These are phyloP conservation scores for Sphaerophoria rueppellii DNA, from an alignment of 2,888 invertebrate species.

Conservation along the genomic window DNA sequence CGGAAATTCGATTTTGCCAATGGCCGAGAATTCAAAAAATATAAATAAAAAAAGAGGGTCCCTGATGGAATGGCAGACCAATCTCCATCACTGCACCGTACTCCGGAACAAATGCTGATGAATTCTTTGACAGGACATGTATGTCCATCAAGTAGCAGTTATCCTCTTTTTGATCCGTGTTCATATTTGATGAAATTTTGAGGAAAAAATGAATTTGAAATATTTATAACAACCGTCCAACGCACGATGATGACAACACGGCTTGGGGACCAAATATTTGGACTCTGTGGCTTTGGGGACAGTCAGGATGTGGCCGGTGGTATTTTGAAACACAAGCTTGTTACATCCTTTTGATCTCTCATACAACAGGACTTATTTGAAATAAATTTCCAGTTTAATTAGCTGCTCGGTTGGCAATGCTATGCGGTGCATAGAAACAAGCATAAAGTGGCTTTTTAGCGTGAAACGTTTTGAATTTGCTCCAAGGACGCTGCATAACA, in stretches of 20 bases:
- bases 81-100: slow-evolving; percentile 18
- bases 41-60: not conserved
- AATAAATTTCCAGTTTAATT: slow-evolving; percentile 25
- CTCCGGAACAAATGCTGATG: slow-evolving; percentile 64
- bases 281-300: not conserved
- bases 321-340: not conserved
- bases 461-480: slow-evolving; percentile 4
- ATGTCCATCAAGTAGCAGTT: slow-evolving; percentile 6
- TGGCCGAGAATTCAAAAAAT: slow-evolving; percentile 6
- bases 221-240: slow-evolving; percentile 21
- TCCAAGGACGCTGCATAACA: slow-evolving; percentile 13
- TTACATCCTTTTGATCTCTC: not conserved
- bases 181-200: slow-evolving; percentile 26
- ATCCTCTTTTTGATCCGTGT: not conserved
- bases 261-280: not conserved
- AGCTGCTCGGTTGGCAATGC: slow-evolving; percentile 1
- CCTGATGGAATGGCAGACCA: slow-evolving; percentile 19
- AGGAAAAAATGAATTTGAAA: slow-evolving; percentile 25
- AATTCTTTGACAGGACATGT: slow-evolving; percentile 39
- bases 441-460: slow-evolving; percentile 4
- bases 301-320: slow-evolving; percentile 30
- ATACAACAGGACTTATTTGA: not conserved
- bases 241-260: not conserved
- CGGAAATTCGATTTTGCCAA: slow-evolving; percentile 39
- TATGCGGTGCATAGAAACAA: slow-evolving; percentile 9